Base-by-base conservation (phyloP, 2,113 vertebrate genomes). In the Edolisoma coerulescens region DNA sequence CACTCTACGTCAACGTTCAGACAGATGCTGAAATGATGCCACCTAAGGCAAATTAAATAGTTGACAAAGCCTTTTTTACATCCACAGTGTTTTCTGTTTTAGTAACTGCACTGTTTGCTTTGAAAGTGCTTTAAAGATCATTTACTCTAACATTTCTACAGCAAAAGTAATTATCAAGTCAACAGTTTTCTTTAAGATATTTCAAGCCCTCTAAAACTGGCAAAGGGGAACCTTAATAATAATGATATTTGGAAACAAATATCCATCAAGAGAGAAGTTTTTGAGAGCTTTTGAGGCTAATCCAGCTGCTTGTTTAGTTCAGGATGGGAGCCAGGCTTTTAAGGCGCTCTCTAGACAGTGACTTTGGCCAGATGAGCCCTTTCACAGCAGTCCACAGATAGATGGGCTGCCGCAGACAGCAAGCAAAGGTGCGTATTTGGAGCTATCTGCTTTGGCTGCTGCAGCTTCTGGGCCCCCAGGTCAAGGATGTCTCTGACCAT, bases 11-110 rank as follows among this genome's bases (percentile, higher is more conserved):
- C 85, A 90, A 90, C 52, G n/a, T 12, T 91, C 54, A 93, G 44
- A 45, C 90, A 96, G 87, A 96, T 92, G 85, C 56, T 90, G 76
- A 94, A 88, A 94, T 90, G 13, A 90, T 92, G 75, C 64, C 47
- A 92, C 79, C 90, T 89, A 82, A 96, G 89, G 81, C 81, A 64
- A 95, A 90, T 85, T 70, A 90, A 74, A 78, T 84, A 67, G 39
- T 63, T 75, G 33, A 88, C 50, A 92, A 92, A 90, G 52, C 30
- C 30, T 65, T 92, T 74, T 93, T 68, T 49, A 57, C 44, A 80
- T 81, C 84, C 79, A 44, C 16, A 30, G 12, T 89, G 53, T 52
- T 85, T 94, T 96, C 81, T 89, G 30, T 83, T 91, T 94, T 67
- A 90, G 67, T 73, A 94, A 83, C 87, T 69, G 35, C 56, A 90